Conservation (phyloP, 2,888 invertebrate species). For the Eremobia ochroleuca region DNA sequence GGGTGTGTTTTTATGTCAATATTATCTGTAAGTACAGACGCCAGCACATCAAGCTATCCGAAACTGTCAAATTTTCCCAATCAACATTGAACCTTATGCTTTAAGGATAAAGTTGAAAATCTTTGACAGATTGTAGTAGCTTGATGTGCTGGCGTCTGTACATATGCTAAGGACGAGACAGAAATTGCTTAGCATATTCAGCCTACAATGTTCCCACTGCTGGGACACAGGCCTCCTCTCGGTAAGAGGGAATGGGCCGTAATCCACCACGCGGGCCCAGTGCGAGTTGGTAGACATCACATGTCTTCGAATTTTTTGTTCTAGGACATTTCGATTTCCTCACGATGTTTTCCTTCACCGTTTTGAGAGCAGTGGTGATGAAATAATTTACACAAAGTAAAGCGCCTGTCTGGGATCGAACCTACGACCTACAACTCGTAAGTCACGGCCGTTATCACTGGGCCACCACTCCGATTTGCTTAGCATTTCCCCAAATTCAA, state of each 20-base stretch:
- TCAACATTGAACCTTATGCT: too few relatives aligned
- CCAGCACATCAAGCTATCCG: too few relatives aligned
- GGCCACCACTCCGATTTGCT: background rate
- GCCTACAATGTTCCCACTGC: background rate
- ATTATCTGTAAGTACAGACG: background rate
- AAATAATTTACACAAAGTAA: background rate
- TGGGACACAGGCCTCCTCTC: background rate
- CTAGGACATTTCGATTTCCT: background rate
- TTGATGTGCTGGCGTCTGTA: too few relatives aligned
- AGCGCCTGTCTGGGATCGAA: background rate
- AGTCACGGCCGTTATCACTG: background rate
- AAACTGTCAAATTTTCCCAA: too few relatives aligned
- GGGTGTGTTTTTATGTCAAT: conserved; percentile 30
- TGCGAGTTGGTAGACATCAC: background rate
- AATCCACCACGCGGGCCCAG: too few relatives aligned
- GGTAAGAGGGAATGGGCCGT: background rate
- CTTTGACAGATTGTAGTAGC: too few relatives aligned
- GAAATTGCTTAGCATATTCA: background rate
- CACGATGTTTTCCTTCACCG: background rate
- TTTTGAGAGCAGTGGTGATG: background rate
- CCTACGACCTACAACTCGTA: background rate
- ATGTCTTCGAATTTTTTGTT: background rate
- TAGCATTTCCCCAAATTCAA: conserved; percentile 13
- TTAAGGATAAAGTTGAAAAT: too few relatives aligned
- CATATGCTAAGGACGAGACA: background rate